These are phyloP conservation scores for Stratiolaelaps scimitus DNA, from an alignment of 1,140 invertebrate species.

Conservation along the genomic window DNA sequence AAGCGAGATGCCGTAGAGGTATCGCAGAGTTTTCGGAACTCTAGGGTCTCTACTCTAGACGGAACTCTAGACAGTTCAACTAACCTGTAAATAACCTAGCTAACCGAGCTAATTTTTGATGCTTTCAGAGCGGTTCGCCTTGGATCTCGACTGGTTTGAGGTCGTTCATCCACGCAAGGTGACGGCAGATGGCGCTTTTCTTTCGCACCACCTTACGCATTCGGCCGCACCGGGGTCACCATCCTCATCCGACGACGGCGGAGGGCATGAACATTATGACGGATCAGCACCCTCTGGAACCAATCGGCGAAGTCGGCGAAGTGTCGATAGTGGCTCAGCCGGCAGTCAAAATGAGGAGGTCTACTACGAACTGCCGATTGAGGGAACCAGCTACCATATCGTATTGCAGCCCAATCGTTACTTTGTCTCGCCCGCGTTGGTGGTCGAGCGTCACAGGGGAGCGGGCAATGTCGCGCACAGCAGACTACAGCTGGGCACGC, in stretches of 20 bases:
- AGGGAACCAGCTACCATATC: constrained; percentile 16
- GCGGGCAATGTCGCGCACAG: not conserved
- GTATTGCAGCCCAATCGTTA: constrained; percentile 4
- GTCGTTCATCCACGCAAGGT: constrained; percentile 22
- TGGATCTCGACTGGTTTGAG: constrained; percentile 19
- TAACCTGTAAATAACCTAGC: too few relatives aligned
- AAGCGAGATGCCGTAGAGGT: too few relatives aligned
- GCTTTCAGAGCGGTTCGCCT: constrained; percentile 8
- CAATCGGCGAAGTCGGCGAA: not conserved
- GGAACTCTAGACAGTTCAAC: too few relatives aligned
- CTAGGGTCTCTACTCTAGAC: too few relatives aligned
- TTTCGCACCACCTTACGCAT: constrained; percentile 7
- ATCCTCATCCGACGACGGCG: too few relatives aligned
- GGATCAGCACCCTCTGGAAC: not conserved
- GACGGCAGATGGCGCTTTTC: not conserved
- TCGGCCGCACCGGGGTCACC: too few relatives aligned
- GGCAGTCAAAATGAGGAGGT: not conserved
- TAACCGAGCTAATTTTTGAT: too few relatives aligned
- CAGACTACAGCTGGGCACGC: not conserved
- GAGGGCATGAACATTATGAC: not conserved
- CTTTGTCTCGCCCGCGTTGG: constrained; percentile 6
- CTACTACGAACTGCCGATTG: constrained; percentile 10
- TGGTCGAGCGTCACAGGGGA: constrained; percentile 4
- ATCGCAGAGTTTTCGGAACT: too few relatives aligned
- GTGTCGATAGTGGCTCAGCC: not conserved